A percentile compares a stretch with the other conserved stretches of the same genome.
Conservation (phyloP, 2,797 vertebrate species). For the Neoniphon sammara region DNA sequence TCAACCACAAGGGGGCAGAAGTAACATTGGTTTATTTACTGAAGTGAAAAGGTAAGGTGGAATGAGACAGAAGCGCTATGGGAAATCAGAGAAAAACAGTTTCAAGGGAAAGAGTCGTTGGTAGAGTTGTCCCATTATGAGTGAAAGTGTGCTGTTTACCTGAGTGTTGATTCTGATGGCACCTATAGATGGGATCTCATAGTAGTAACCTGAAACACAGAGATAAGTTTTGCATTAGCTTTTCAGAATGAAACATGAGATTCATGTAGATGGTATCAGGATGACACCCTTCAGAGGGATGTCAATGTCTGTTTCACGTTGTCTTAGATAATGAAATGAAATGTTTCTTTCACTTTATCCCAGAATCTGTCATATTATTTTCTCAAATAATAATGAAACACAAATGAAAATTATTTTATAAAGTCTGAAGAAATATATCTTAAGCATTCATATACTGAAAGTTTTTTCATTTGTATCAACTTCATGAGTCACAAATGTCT, state of each 20-base stretch:
- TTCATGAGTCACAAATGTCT: no score
- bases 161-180: slow-evolving; percentile 96
- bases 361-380: no score
- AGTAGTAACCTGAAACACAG: slow-evolving; percentile 90
- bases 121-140: no score
- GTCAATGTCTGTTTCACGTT: no score
- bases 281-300: no score
- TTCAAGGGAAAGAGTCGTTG: no score
- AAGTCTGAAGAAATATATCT: no score
- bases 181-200: slow-evolving; percentile 98
- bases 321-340: no score
- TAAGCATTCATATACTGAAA: no score
- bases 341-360: no score
- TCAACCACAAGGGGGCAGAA: slow-evolving; percentile 67
- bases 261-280: not conserved
- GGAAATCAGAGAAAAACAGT: no score
- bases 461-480: no score
- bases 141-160: slow-evolving; percentile 54
- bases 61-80: not conserved
- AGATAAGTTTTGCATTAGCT: not conserved
- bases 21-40: slow-evolving; percentile 17
- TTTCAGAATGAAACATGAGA: not conserved
- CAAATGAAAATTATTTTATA: not conserved
- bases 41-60: not conserved
- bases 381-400: not conserved